Conservation (phyloP, 2,797 vertebrate genomes). For the Tragelaphus eurycerus region DNA sequence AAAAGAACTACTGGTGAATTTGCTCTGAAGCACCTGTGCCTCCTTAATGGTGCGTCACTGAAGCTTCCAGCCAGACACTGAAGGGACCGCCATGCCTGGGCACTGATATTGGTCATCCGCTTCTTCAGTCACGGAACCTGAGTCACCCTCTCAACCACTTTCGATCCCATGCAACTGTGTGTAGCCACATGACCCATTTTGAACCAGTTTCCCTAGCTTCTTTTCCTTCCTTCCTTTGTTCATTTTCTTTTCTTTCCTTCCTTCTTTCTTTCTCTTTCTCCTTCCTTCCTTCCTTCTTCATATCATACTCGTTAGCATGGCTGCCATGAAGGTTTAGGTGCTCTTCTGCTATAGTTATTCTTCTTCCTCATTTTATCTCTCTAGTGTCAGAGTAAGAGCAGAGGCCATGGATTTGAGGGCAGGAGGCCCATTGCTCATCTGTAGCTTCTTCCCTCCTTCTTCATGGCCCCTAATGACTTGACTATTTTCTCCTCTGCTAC, state of each 20-base stretch:
- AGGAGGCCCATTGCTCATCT: background rate
- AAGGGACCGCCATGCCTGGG: fast-evolving
- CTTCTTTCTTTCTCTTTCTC: background rate
- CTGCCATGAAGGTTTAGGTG: background rate
- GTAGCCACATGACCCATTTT: background rate
- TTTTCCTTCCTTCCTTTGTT: background rate
- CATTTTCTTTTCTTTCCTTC: background rate
- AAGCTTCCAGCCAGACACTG: background rate
- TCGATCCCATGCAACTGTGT: no score
- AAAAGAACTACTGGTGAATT: background rate
- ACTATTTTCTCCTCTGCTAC: background rate
- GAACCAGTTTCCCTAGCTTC: background rate
- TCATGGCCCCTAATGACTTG: background rate
- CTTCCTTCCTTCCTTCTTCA: background rate
- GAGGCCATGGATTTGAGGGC: background rate
- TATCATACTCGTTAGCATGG: background rate
- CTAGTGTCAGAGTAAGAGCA: background rate
- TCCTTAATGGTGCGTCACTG: background rate
- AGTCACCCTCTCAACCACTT: no score
- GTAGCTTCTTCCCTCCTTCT: background rate
- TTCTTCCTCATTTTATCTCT: background rate
- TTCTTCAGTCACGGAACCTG: background rate
- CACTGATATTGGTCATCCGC: background rate
- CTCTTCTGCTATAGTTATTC: background rate
- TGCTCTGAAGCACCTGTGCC: no score